A percentile compares a stretch with the other conserved stretches of the same genome.
These are phyloP conservation scores for Acipenser transmontanus DNA, from an alignment of 2,797 vertebrate genomes.

Conservation along the genomic window DNA sequence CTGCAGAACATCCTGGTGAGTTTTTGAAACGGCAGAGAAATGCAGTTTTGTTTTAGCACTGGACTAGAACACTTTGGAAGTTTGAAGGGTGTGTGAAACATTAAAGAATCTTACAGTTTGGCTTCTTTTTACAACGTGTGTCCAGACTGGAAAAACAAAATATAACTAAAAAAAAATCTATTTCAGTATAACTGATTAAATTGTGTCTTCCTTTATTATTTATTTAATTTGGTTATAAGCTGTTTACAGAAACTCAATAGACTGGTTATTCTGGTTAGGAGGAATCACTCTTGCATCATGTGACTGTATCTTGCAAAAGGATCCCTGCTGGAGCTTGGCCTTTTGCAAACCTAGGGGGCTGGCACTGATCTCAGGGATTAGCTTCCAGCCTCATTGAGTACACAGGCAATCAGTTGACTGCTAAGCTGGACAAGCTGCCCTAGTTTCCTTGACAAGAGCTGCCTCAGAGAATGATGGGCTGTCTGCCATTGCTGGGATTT, in stretches of 20 bases:
- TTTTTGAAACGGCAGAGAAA: no score
- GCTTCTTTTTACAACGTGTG: no score
- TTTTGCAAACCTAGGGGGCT: conserved; percentile 64
- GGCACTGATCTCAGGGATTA: conserved; percentile 68
- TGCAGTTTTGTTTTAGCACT: no score
- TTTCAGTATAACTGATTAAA: no score
- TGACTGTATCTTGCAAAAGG: conserved; percentile 59
- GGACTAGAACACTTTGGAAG: no score
- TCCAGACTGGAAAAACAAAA: no score
- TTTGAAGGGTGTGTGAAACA: no score
- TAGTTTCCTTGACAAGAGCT: conserved; percentile 64
- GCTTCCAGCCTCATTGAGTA: conserved; percentile 68
- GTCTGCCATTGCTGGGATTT: conserved; percentile 48
- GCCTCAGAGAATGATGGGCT: conserved; percentile 68
- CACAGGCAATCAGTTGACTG: conserved; percentile 64
- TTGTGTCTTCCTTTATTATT: not conserved
- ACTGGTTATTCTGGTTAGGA: conserved; percentile 70
- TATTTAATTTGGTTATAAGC: conserved; percentile 37
- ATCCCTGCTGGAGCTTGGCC: conserved; percentile 61
- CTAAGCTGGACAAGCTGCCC: conserved; percentile 66
- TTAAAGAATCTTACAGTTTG: no score
- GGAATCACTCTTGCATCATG: conserved; percentile 64
- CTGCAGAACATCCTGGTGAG: no score
- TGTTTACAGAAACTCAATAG: conserved; percentile 56
- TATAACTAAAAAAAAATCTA: no score